Evolutionary conservation across 2,113 vertebrate genomes (phyloP).

Genomic region (Alectura lathami): DNA sequence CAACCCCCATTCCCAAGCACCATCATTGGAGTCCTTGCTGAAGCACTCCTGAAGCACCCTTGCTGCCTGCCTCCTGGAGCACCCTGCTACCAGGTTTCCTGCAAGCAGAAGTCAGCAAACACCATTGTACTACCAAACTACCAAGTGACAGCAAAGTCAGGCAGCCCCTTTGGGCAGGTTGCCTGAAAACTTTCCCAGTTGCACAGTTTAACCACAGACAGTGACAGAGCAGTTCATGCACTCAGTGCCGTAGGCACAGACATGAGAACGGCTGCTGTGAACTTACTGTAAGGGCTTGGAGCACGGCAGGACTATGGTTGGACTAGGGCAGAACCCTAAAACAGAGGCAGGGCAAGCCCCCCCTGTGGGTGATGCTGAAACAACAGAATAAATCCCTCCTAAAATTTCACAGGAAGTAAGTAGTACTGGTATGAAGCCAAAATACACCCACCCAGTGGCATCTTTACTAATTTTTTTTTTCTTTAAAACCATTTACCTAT

Average conservation of each 20-base stretch:
- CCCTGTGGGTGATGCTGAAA: not conserved
- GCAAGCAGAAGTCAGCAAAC: not conserved
- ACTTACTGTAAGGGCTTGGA: not conserved
- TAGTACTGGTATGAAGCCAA: not conserved
- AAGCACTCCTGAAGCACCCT: not conserved
- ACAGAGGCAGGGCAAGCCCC: not conserved
- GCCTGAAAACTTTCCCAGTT: not conserved
- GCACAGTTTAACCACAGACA: not conserved
- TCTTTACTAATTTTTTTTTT: not conserved
- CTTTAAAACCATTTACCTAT: not conserved
- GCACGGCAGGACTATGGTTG: not conserved
- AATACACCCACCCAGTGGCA: not conserved
- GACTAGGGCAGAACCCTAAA: too few species aligned
- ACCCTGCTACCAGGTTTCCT: not conserved
- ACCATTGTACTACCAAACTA: not conserved
- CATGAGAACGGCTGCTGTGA: not conserved
- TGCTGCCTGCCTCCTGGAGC: not conserved
- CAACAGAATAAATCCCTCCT: not conserved
- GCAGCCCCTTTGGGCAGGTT: not conserved
- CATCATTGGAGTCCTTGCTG: not conserved
- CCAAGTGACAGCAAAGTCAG: not conserved
- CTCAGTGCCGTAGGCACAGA: not conserved
- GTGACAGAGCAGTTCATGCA: not conserved
- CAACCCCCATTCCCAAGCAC: not conserved
- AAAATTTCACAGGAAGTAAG: not conserved